Percentiles rank a stretch among this genome's conserved stretches.
These are phyloP conservation scores for Diorhabda carinulata DNA, from an alignment of 1,140 invertebrate genomes.

Conservation along the genomic window DNA sequence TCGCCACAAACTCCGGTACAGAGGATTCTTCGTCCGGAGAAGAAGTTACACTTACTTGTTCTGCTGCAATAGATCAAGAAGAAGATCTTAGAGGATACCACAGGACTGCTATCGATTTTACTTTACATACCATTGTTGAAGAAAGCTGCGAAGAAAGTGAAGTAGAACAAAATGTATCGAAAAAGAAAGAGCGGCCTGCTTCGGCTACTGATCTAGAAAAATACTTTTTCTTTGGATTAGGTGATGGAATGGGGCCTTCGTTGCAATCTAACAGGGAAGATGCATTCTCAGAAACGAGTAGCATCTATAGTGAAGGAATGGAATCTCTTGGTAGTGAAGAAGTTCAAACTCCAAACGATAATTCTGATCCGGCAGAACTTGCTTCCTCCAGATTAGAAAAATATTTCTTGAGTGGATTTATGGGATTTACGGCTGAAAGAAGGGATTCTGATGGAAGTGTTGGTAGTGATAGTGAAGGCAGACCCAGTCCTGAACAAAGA, in stretches of 20 bases:
- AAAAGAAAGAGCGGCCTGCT: slow-evolving; percentile 58
- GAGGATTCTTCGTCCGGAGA: slow-evolving; percentile 58
- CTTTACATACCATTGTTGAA: slow-evolving; percentile 88
- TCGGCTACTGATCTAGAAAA: slow-evolving; percentile 83
- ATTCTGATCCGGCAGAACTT: slow-evolving; percentile 63
- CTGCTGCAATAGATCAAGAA: slow-evolving; percentile 61
- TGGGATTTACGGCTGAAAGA: slow-evolving; percentile 70
- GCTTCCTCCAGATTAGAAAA: slow-evolving; percentile 84
- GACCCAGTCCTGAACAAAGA: slow-evolving; percentile 79
- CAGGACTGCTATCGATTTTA: slow-evolving; percentile 78
- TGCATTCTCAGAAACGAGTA: slow-evolving; percentile 80
- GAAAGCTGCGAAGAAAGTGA: slow-evolving; percentile 91
- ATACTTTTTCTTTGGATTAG: slow-evolving; percentile 84
- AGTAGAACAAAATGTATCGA: slow-evolving; percentile 59
- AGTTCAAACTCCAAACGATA: slow-evolving; percentile 49
- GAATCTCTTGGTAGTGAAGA: slow-evolving; percentile 63
- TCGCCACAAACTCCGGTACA: slow-evolving; percentile 53
- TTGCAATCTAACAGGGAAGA: slow-evolving; percentile 58
- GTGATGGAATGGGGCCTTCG: slow-evolving; percentile 58
- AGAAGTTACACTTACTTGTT: slow-evolving; percentile 52
- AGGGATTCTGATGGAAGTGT: slow-evolving; percentile 75
- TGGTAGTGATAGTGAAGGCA: slow-evolving; percentile 81
- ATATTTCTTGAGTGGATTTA: slow-evolving; percentile 82
- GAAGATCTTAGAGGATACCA: slow-evolving; percentile 79
- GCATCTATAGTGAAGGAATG: slow-evolving; percentile 77